phyloP scores from a whole-genome alignment of 2,113 vertebrate genomes.

The Nesoenas mayeri region DNA sequence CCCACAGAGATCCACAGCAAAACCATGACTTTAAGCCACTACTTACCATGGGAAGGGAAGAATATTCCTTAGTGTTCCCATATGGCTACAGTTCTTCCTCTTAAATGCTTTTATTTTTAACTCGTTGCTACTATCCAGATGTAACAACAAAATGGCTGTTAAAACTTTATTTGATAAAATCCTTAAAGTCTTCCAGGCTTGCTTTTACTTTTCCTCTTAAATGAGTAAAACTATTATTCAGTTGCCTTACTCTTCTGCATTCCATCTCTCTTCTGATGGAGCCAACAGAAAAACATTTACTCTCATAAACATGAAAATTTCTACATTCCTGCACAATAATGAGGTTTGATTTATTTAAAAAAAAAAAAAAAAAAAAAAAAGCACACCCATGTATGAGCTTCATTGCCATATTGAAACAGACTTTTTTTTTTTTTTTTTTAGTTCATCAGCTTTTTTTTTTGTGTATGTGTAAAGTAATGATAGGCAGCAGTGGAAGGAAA shows the following conservation, averaged over 20 bases:
- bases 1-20: neutral
- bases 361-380: neutral
- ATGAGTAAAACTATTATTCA: neutral
- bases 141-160: neutral
- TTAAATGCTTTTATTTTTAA: neutral
- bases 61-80: neutral
- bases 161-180: neutral
- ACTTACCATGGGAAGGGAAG: neutral
- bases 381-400: neutral
- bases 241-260: neutral
- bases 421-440: neutral
- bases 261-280: neutral
- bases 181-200: neutral
- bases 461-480: neutral
- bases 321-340: neutral
- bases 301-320: neutral
- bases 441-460: neutral
- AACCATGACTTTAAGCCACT: neutral
- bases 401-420: neutral
- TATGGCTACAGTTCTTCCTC: neutral
- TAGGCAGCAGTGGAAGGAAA: neutral
- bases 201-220: neutral
- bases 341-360: neutral
- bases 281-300: neutral
- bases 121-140: neutral